Conservation (phyloP, 1,140 invertebrate species). For the Brachionus rotundiformis region DNA sequence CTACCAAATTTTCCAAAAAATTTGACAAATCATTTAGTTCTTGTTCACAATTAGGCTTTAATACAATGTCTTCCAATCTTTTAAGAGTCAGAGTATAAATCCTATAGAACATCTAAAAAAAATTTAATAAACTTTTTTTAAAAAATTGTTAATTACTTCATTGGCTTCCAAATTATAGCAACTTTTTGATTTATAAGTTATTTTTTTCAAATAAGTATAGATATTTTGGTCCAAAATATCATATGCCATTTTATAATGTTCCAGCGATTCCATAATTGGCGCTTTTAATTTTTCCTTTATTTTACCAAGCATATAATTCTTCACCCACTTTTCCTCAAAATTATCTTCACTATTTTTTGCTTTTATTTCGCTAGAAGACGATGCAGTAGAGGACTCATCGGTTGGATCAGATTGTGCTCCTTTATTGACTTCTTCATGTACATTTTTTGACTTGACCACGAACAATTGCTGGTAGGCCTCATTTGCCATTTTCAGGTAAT, state of each 20-base stretch:
- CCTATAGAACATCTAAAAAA: constrained; percentile 45
- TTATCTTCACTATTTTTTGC: background rate
- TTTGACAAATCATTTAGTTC: constrained; percentile 11
- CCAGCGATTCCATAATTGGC: background rate
- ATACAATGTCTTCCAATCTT: background rate
- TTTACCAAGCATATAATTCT: constrained; percentile 47
- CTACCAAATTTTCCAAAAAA: constrained; percentile 38
- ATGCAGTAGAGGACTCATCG: background rate
- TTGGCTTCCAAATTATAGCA: constrained; percentile 44
- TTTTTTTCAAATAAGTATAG: constrained; percentile 7
- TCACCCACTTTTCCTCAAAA: constrained; percentile 29
- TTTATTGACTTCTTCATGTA: background rate
- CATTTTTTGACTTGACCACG: background rate
- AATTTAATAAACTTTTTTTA: background rate
- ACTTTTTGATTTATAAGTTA: constrained; percentile 43
- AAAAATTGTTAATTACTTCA: constrained; percentile 7
- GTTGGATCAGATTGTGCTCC: background rate
- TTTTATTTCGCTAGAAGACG: background rate
- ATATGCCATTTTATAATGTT: constrained; percentile 45
- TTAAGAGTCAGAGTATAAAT: constrained; percentile 35
- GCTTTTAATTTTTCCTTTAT: constrained; percentile 34
- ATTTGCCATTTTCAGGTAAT: background rate
- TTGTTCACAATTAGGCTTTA: background rate
- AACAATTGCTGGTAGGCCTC: constrained; percentile 18
- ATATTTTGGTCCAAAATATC: constrained; percentile 15